These are phyloP conservation scores for Tretioscincus oriximinensis DNA, from an alignment of 2,113 vertebrate species.

Conservation along the genomic window DNA sequence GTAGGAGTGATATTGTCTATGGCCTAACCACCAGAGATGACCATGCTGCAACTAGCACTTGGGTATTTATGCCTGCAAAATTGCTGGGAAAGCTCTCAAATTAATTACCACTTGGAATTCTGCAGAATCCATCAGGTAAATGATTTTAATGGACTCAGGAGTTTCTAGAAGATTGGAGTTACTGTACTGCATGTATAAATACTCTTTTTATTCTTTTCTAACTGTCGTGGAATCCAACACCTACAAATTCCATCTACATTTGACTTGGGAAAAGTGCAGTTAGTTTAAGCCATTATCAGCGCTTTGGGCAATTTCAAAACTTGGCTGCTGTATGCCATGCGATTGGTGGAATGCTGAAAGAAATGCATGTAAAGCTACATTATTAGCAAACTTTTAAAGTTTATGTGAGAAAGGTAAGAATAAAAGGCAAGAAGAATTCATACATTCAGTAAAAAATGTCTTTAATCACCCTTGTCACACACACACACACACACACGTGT, in stretches of 20 bases:
- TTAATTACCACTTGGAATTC: no score
- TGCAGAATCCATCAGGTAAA: no score
- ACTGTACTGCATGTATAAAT: no score
- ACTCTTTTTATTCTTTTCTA: neutral
- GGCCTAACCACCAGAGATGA: no score
- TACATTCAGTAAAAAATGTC: slow-evolving; percentile 35
- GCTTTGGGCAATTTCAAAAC: slow-evolving; percentile 60
- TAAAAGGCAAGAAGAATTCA: slow-evolving; percentile 24
- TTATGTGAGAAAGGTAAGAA: slow-evolving; percentile 24
- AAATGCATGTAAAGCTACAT: slow-evolving; percentile 52
- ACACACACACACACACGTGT: no score
- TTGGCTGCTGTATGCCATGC: slow-evolving; percentile 48
- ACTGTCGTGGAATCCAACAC: neutral
- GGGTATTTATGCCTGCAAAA: no score
- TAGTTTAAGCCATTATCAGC: no score
- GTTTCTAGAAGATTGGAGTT: no score
- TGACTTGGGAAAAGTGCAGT: slow-evolving; percentile 54
- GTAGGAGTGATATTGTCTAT: no score
- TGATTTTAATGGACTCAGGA: no score
- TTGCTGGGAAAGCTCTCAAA: no score
- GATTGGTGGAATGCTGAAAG: slow-evolving; percentile 56
- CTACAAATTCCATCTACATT: slow-evolving; percentile 45
- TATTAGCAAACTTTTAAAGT: slow-evolving; percentile 65
- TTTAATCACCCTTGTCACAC: slow-evolving; percentile 54
- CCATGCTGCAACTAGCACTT: no score